Conservation (phyloP, 1,140 invertebrate genomes). For the Papilio glaucus region DNA sequence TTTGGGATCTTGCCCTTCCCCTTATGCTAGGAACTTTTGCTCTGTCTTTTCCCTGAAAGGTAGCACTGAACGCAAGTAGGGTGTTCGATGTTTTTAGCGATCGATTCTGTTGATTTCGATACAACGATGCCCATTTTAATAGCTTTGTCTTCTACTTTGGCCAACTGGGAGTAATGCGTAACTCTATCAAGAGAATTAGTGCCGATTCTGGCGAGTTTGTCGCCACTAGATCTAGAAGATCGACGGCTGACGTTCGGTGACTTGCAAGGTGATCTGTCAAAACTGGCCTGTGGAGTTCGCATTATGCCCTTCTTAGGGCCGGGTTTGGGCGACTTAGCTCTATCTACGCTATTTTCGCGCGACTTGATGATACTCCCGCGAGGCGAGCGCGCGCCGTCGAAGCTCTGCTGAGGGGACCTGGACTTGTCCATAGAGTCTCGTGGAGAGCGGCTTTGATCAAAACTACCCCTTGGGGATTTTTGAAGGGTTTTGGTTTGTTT, state of each 20-base stretch:
- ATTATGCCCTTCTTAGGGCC: slow-evolving; percentile 81
- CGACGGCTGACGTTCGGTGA: slow-evolving; percentile 76
- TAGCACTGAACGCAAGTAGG: slow-evolving; percentile 88
- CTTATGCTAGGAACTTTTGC: slow-evolving; percentile 85
- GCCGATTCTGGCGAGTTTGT: slow-evolving; percentile 77
- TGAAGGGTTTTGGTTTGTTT: slow-evolving; percentile 73
- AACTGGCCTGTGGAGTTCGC: slow-evolving; percentile 80
- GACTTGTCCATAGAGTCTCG: slow-evolving; percentile 75
- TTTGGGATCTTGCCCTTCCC: slow-evolving; percentile 80
- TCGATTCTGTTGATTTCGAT: slow-evolving; percentile 81
- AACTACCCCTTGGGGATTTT: slow-evolving; percentile 76
- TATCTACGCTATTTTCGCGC: slow-evolving; percentile 74
- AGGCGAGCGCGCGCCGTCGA: slow-evolving; percentile 75
- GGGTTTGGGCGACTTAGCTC: slow-evolving; percentile 77
- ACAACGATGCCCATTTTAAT: slow-evolving; percentile 82
- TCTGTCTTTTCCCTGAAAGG: slow-evolving; percentile 84
- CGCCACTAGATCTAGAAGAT: slow-evolving; percentile 76
- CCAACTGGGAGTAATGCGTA: slow-evolving; percentile 79
- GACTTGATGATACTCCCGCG: slow-evolving; percentile 77
- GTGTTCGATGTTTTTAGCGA: slow-evolving; percentile 84
- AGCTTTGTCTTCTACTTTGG: slow-evolving; percentile 80
- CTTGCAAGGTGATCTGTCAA: slow-evolving; percentile 78
- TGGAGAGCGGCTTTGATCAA: slow-evolving; percentile 74
- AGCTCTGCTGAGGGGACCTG: slow-evolving; percentile 77
- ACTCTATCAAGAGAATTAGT: slow-evolving; percentile 81